Base-by-base conservation (phyloP, 2,113 vertebrate species). In the Paracanthobrama guichenoti region DNA sequence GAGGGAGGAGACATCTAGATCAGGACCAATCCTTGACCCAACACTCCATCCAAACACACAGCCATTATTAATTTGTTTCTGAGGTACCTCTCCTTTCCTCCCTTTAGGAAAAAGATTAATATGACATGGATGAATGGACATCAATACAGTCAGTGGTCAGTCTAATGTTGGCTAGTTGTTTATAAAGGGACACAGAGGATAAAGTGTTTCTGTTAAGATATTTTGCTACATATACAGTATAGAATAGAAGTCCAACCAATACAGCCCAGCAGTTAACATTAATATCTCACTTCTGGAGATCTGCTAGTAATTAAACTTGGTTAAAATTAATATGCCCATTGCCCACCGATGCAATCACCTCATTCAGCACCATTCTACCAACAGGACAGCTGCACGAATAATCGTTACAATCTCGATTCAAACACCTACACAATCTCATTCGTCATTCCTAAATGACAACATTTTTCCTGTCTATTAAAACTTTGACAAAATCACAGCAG, bases 1-100 rank as follows among this genome's bases (percentile, higher is more conserved):
- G 64, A 67, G 24, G 44, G 31, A 72, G 4, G 26, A 83, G 82
- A 81, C 78, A 84, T 88, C 85, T 83, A 85, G 84, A 88, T 88
- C 75, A 88, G 55, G 80, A 48, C 59, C n/a, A 80, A 46, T 35
- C 50, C 14, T 66, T 62, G 53, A 55, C 24, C 28, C 14, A 50
- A 50, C 48, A 18, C 26, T 55, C 20, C 12, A 48, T n/a, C 28
- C 83, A 84, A 35, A 77, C 69, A 67, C 48, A 50, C 48, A 46
- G 6, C 9, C 46, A 46, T n/a, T 2, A 28, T 60, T 35, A 4
- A 50, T 24, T 22, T 20, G 69, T 8, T 9, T 11, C 20, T 55
- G 20, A 60, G 28, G 35, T 39, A 57, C n/a, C 28, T n/a, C 62
- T 78, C 39, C 18, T 26, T 18, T 60, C 50, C 48, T 28, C 28